phyloP scores from a whole-genome alignment of 2,113 vertebrate genomes.

The Phaethon lepturus region DNA sequence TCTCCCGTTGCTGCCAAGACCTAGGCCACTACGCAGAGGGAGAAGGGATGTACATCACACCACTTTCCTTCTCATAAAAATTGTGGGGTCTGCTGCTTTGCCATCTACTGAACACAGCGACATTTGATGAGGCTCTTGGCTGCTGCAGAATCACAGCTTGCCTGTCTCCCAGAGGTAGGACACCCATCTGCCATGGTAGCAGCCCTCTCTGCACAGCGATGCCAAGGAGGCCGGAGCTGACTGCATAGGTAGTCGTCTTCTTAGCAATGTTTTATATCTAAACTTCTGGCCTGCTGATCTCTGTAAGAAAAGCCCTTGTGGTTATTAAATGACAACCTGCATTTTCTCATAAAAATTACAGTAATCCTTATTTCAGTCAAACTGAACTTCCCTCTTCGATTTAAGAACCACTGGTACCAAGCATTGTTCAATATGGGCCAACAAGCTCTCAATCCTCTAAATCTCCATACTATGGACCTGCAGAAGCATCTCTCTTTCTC shows the following conservation, averaged over 20 bases:
- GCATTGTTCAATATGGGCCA: neutral
- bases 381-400: neutral
- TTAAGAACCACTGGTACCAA: neutral
- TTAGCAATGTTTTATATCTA: neutral
- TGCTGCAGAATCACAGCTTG: neutral
- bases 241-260: neutral
- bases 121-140: neutral
- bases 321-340: slow-evolving; percentile 8
- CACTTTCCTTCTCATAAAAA: neutral
- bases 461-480: neutral
- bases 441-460: neutral
- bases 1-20: neutral
- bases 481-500: neutral
- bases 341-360: slow-evolving; percentile 22
- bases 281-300: slow-evolving; percentile 34
- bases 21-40: neutral
- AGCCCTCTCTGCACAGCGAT: neutral
- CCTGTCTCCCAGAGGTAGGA: neutral
- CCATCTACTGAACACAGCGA: neutral
- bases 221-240: neutral
- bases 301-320: neutral
- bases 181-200: neutral
- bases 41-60: neutral
- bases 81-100: neutral
- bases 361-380: slow-evolving; percentile 2